Base-by-base conservation (phyloP, 2,888 invertebrate genomes). In the Drosophila subquinaria region DNA sequence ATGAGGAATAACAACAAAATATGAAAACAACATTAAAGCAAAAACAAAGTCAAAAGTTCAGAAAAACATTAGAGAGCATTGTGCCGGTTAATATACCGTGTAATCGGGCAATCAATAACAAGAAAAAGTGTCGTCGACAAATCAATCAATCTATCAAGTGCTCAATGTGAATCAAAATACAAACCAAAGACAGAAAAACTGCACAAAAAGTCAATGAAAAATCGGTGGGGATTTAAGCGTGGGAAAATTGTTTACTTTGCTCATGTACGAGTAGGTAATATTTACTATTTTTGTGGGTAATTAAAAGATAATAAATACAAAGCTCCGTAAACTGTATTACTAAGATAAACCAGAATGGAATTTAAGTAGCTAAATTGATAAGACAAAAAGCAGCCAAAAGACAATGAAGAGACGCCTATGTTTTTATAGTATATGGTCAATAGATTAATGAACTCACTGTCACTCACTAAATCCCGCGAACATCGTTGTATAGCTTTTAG, bases 221-320 rank as follows among this genome's bases (percentile, higher is more conserved):
- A 63, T 72, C 62, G 55, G 38, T 47, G 63, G 67, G 60, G 61
- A 65, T 65, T 63, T 62, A 48, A 88, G 88, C 84, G 84, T 84
- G 84, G 88, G 84, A 84, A 80, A 88, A 84, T 76, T 88, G 66
- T 81, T 82, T 73, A 76, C 78, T 68, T 53, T 43, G 51, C 59
- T 47, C n/a, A 61, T 55, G 36, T 48, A 17, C 33, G 17, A 43
- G 9, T 40, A 52, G 56, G 62, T 51, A 43, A 73, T 51, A 51
- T 43, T 9, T 23, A 60, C 35, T 33, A 45, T 52, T 42, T 43
- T 47, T 43, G 17, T 57, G n/a, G 56, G 43, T 45, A 68, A 53
- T 64, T 38, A 61, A 42, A 27, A 60, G 64, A 69, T 69, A 76
- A 69, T 64, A 56, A 13, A 50, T 15, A 62, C 33, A 40, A 47